phyloP scores from a whole-genome alignment of 1,140 invertebrate genomes.

The Atopsyche davidsoni region DNA sequence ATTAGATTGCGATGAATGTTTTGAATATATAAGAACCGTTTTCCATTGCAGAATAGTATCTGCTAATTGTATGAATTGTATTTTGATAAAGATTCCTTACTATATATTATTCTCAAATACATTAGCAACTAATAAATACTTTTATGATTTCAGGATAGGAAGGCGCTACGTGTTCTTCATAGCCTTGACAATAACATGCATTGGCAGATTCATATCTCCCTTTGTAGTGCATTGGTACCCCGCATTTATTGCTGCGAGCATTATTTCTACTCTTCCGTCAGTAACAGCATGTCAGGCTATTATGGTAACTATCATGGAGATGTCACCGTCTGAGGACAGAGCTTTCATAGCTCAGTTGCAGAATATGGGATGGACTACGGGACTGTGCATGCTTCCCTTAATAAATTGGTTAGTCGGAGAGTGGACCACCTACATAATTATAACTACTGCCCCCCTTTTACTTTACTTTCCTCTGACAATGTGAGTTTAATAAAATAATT shows the following conservation, averaged over 20 bases:
- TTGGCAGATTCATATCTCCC: slow-evolving; percentile 41
- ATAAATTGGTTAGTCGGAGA: slow-evolving; percentile 52
- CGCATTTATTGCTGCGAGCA: slow-evolving; percentile 41
- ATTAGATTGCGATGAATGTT: too few species aligned
- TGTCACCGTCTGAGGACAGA: slow-evolving; percentile 30
- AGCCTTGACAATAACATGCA: slow-evolving; percentile 38
- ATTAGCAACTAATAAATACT: too few species aligned
- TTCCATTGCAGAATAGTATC: background rate
- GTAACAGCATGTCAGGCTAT: slow-evolving; percentile 47
- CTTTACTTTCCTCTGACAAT: slow-evolving; percentile 40
- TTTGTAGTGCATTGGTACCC: slow-evolving; percentile 40
- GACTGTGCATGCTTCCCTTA: slow-evolving; percentile 50
- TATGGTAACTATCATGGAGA: slow-evolving; percentile 48
- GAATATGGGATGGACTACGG: slow-evolving; percentile 40
- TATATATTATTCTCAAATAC: slow-evolving; percentile 4
- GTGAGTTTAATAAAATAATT: slow-evolving; percentile 17
- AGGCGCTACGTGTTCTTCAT: slow-evolving; percentile 46
- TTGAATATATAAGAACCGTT: background rate
- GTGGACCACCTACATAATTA: slow-evolving; percentile 50
- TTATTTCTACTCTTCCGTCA: slow-evolving; percentile 40
- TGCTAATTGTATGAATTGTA: background rate
- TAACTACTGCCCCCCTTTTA: slow-evolving; percentile 41
- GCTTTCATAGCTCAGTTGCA: slow-evolving; percentile 21
- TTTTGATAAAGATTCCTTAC: slow-evolving; percentile 8
- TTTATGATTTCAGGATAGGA: slow-evolving; percentile 40